Evolutionary conservation across 2,797 vertebrate species (phyloP), one percentile per base, ranked within the genome.

Genomic region (Amazonetta brasiliensis): DNA sequence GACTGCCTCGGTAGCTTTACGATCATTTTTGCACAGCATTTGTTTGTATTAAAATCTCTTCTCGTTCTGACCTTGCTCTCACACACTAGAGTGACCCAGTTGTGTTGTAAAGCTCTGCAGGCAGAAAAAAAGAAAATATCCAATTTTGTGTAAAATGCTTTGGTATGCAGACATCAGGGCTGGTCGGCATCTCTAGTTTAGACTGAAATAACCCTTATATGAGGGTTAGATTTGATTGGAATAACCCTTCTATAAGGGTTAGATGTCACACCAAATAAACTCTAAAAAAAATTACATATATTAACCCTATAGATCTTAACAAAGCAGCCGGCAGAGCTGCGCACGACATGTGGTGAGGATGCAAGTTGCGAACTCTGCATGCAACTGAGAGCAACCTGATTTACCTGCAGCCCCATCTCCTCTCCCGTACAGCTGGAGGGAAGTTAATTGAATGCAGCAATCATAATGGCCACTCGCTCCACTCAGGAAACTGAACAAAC

Each of bases 31-130:
- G 11, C 25, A 26, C 18, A 77, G 16, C 17, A 31, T 64, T 67
- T 43, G 54, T 21, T 43, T 3, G 33, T 25, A 10, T 1, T 5
- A 17, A 31, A 50, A 58, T 0, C 0, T 4, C 48, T 67, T 43
- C 7, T 16, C 14, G 17, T 75, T 75, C 83, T 59, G 58, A 12
- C 28, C 28, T 15, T 4, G 43, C 56, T 63, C 62, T 44, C 75
- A 20, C 11, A 13, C 44, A 25, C 11, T 4, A 30, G 39, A 67
- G 30, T 6, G 77, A 28, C 55, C 28, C 23, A 7, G 15, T 2
- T 30, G 35, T 15, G 35, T 1, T 62, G 18, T 8, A 5, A 91
- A 69, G 9, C 23, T 6, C 9, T 43, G 30, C 26, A 41, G 10
- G 18, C 15, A 18, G 25, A 73, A 50, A 19, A 43, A 62, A 20